Percentiles rank a stretch among this genome's conserved stretches.
Conservation (phyloP, 2,797 vertebrate species). For the Schizopygopsis pylzovi region DNA sequence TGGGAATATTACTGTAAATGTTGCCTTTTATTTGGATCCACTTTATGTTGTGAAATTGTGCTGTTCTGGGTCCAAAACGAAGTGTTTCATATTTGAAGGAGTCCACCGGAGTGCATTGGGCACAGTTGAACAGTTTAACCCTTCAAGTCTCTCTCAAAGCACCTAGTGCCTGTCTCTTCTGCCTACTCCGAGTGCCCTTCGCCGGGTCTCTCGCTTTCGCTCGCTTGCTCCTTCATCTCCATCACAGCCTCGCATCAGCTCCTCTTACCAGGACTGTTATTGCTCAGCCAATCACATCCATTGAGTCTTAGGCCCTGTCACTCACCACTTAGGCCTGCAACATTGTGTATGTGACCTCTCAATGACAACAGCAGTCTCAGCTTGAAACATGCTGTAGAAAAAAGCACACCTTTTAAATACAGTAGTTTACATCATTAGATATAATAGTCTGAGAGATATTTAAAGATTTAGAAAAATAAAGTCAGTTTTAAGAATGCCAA, state of each 20-base stretch:
- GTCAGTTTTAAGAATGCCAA: constrained; percentile 77
- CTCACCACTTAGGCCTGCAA: constrained; percentile 49
- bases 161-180: constrained; percentile 81
- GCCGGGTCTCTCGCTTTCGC: constrained; percentile 62
- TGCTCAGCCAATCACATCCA: constrained; percentile 50
- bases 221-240: constrained; percentile 45
- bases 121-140: constrained; percentile 60
- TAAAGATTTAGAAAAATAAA: constrained; percentile 81
- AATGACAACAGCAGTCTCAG: constrained; percentile 74
- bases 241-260: constrained; percentile 45
- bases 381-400: constrained; percentile 77
- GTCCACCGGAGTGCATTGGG: constrained; percentile 23
- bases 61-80: constrained; percentile 51
- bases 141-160: constrained; percentile 68
- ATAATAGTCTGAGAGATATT: constrained; percentile 77
- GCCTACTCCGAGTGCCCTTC: constrained; percentile 76
- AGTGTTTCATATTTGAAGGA: constrained; percentile 37
- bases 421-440: constrained; percentile 80
- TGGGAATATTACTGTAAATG: constrained; percentile 48
- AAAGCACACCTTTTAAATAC: constrained; percentile 84
- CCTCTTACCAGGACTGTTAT: constrained; percentile 56
- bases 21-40: constrained; percentile 49
- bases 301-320: constrained; percentile 38
- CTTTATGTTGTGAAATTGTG: constrained; percentile 56
- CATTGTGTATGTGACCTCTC: constrained; percentile 59